Evolutionary conservation across 1,140 invertebrate species (phyloP).

Genomic region (Neodiprion pinetum): DNA sequence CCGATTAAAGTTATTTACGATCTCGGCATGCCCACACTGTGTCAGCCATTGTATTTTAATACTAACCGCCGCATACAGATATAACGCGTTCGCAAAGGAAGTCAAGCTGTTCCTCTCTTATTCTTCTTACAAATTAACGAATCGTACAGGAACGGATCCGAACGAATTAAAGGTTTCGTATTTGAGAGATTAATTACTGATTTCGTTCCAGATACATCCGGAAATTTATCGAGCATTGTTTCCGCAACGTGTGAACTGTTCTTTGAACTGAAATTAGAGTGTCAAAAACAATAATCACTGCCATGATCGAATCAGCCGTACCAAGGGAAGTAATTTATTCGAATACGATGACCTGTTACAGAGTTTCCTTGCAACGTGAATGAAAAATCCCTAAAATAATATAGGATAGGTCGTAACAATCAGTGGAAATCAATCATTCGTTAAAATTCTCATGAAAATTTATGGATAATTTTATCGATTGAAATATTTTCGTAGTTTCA

Average conservation of each 20-base stretch:
- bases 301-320: not conserved
- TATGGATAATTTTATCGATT: too few relatives aligned
- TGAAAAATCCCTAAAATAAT: too few relatives aligned
- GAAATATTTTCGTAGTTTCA: too few relatives aligned
- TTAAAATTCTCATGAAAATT: too few relatives aligned
- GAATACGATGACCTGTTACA: too few relatives aligned
- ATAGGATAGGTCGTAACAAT: too few relatives aligned
- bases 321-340: not conserved
- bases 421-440: too few relatives aligned
- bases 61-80: slow-evolving; percentile 18
- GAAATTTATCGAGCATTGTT: not conserved
- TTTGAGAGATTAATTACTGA: not conserved
- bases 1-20: slow-evolving; percentile 63
- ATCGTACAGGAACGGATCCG: not conserved
- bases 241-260: not conserved
- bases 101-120: not conserved
- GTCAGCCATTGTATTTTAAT: slow-evolving; percentile 64
- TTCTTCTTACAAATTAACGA: not conserved
- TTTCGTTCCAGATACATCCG: not conserved
- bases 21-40: slow-evolving; percentile 51
- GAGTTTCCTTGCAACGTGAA: too few relatives aligned
- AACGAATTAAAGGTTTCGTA: slow-evolving; percentile 1
- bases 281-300: too few relatives aligned
- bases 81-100: not conserved
- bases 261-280: not conserved